Percentiles rank a stretch among this genome's conserved stretches.
phyloP scores from a whole-genome alignment of 1,140 invertebrate species.

The Olivierus martensii region DNA sequence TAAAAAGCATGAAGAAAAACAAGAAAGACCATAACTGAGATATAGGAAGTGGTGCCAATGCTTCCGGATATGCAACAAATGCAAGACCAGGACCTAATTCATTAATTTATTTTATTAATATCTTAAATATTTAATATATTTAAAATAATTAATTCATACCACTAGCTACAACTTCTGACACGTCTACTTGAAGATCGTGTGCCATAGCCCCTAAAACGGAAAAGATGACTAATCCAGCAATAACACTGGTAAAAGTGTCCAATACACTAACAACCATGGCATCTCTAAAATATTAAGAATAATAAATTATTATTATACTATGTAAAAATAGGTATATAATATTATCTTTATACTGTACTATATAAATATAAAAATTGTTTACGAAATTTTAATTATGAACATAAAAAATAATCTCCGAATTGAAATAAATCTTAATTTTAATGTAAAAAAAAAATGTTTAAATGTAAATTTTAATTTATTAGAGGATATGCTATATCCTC shows the following conservation, averaged over 20 bases:
- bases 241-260: conserved; percentile 18
- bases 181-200: conserved; percentile 20
- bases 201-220: conserved; percentile 13
- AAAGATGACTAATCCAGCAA: conserved; percentile 16
- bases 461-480: no score
- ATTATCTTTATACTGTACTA: no score
- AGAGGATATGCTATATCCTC: no score
- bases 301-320: no score
- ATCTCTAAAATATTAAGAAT: conserved; percentile 16
- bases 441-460: no score
- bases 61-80: conserved; percentile 18
- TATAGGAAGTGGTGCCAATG: conserved; percentile 5
- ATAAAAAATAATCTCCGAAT: no score
- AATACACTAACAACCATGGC: conserved; percentile 9
- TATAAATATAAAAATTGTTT: no score
- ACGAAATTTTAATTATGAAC: no score
- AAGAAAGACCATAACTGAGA: conserved; percentile 22
- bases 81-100: conserved; percentile 15
- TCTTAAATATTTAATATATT: not conserved
- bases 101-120: not conserved
- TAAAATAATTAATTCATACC: not conserved
- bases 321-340: no score
- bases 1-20: conserved; percentile 25
- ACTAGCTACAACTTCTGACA: not conserved
- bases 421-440: no score